Evolutionary conservation across 2,888 invertebrate species (phyloP).

Genomic region (Melolontha melolontha): DNA sequence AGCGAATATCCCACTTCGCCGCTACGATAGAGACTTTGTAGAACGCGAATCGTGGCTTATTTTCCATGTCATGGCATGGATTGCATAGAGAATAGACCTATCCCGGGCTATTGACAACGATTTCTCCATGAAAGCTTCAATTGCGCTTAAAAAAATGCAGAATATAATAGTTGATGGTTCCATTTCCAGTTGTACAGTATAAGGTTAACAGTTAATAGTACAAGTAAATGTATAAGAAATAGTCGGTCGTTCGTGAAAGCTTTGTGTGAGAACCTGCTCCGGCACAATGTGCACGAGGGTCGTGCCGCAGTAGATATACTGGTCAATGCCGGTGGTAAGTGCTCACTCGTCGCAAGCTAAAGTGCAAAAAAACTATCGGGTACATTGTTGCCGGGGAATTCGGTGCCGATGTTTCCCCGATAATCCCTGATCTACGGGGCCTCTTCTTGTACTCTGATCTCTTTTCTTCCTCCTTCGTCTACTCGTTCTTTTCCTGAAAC

Average conservation of each 20-base stretch:
- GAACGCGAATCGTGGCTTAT: conserved; percentile 53
- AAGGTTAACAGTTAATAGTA: neutral
- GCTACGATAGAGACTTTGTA: neutral
- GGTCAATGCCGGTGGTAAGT: conserved; percentile 62
- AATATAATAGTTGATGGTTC: conserved; percentile 57
- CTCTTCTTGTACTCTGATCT: conserved; percentile 30
- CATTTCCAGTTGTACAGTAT: conserved; percentile 29
- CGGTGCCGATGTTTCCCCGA: conserved; percentile 52
- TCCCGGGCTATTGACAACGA: conserved; percentile 54
- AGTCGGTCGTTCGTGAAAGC: conserved; percentile 53
- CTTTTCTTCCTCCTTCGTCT: conserved; percentile 25
- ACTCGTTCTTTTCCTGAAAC: conserved; percentile 36
- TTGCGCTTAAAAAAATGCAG: conserved; percentile 50
- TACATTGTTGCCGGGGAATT: conserved; percentile 54
- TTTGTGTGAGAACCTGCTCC: conserved; percentile 60
- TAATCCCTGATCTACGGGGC: conserved; percentile 53
- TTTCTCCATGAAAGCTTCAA: conserved; percentile 52
- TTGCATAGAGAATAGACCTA: conserved; percentile 52
- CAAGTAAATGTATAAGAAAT: neutral
- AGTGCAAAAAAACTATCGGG: conserved; percentile 52
- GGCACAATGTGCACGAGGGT: conserved; percentile 59
- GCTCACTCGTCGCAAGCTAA: conserved; percentile 58
- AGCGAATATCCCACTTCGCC: neutral
- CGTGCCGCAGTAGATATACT: conserved; percentile 60
- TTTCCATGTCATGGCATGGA: conserved; percentile 47